Evolutionary conservation across 1,140 invertebrate species (phyloP).

Genomic region (Pogonognathellus flavescens): DNA sequence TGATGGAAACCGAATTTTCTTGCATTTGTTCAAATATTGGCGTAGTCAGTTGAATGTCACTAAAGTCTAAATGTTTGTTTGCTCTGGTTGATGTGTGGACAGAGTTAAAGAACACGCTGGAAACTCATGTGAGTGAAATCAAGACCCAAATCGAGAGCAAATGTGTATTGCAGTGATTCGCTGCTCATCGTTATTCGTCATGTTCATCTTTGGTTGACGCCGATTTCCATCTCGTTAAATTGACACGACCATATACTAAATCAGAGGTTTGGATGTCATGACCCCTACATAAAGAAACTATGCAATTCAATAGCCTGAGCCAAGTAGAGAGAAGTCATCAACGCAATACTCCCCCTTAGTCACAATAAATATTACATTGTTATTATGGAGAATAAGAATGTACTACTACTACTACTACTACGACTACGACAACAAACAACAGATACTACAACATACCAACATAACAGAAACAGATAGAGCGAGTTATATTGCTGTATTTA

Average conservation of each 20-base stretch:
- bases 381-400: constrained; percentile 39
- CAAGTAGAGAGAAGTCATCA: constrained; percentile 57
- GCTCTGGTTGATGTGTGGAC: constrained; percentile 69
- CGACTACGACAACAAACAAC: neutral
- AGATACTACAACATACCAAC: constrained; percentile 11
- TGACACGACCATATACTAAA: constrained; percentile 21
- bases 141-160: constrained; percentile 94
- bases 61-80: neutral
- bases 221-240: constrained; percentile 31
- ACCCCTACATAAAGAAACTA: constrained; percentile 45
- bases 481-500: constrained; percentile 50
- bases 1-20: neutral
- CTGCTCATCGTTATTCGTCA: constrained; percentile 29
- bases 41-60: neutral
- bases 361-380: constrained; percentile 44
- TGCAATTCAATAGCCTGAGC: constrained; percentile 60
- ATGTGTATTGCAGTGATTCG: constrained; percentile 85
- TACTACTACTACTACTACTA: neutral
- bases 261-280: constrained; percentile 39
- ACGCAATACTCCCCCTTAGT: constrained; percentile 55
- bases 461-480: constrained; percentile 41
- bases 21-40: neutral
- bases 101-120: constrained; percentile 95
- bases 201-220: constrained; percentile 28
- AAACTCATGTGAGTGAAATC: constrained; percentile 93